These are phyloP conservation scores for Tragelaphus buxtoni DNA, from an alignment of 2,113 vertebrate genomes.

Conservation along the genomic window DNA sequence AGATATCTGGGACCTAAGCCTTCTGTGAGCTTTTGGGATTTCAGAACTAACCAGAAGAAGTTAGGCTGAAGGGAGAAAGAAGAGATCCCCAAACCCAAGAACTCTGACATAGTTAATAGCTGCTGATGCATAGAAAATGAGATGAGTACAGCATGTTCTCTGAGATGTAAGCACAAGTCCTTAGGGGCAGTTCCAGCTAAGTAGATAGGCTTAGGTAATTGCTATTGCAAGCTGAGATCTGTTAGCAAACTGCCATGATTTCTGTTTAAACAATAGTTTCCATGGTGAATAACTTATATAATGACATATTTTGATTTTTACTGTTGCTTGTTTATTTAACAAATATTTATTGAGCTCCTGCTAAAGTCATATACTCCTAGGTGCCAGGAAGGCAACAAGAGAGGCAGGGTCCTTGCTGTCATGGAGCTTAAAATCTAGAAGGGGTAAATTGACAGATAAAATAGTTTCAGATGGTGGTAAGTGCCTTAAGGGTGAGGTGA, in stretches of 20 bases:
- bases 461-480: slow-evolving; percentile 31
- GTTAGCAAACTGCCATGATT: slow-evolving; percentile 19
- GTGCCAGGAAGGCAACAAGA: background rate
- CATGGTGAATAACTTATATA: slow-evolving; percentile 7
- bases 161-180: background rate
- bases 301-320: background rate
- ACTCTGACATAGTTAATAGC: background rate
- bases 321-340: background rate
- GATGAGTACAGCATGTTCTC: background rate
- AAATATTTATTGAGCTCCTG: slow-evolving; percentile 17
- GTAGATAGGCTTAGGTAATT: background rate
- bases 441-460: background rate
- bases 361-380: background rate
- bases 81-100: background rate
- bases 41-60: slow-evolving; percentile 1
- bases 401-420: background rate
- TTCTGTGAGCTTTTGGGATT: background rate
- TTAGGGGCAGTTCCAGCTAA: background rate
- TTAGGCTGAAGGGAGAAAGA: background rate
- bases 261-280: slow-evolving; percentile 15
- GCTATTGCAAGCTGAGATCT: slow-evolving; percentile 24
- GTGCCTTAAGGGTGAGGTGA: background rate
- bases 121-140: background rate
- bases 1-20: background rate
- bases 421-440: background rate